Percentiles rank a stretch among this genome's conserved stretches.
Evolutionary conservation across 2,113 vertebrate genomes (phyloP).

Genomic region (Mastomys coucha): DNA sequence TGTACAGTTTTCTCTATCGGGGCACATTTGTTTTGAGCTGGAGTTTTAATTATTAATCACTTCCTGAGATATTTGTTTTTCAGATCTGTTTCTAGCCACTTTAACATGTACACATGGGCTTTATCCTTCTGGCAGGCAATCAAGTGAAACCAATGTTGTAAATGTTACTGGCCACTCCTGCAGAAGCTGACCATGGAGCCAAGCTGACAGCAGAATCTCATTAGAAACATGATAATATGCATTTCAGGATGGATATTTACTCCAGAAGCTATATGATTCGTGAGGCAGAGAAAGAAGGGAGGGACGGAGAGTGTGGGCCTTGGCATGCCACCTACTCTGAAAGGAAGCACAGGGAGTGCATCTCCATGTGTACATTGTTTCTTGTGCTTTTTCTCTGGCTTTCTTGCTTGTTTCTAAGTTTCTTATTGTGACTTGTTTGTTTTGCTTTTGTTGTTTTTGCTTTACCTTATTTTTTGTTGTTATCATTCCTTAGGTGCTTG

Average conservation of each 20-base stretch:
- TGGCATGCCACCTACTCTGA: neutral
- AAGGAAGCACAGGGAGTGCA: neutral
- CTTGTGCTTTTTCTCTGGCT: no score
- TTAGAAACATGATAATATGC: neutral
- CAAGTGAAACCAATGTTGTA: conserved; percentile 1
- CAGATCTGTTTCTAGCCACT: conserved; percentile 47
- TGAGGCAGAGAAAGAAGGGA: neutral
- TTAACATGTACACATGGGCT: neutral
- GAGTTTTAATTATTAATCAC: conserved; percentile 66
- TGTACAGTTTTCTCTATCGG: neutral
- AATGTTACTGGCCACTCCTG: conserved; percentile 32
- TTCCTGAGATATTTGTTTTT: conserved; percentile 47
- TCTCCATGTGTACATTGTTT: neutral
- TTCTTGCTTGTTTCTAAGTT: neutral
- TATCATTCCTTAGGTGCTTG: neutral
- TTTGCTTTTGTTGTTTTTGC: neutral
- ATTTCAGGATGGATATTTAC: conserved; percentile 16
- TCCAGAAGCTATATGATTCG: neutral
- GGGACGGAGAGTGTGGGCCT: neutral
- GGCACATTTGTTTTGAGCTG: conserved; percentile 12
- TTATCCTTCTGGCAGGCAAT: neutral
- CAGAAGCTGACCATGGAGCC: neutral
- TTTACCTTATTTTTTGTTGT: neutral
- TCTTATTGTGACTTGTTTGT: neutral
- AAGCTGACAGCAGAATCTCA: conserved; percentile 38